Base-by-base conservation (phyloP, 2,797 vertebrate species). In the Taenioides sp. region DNA sequence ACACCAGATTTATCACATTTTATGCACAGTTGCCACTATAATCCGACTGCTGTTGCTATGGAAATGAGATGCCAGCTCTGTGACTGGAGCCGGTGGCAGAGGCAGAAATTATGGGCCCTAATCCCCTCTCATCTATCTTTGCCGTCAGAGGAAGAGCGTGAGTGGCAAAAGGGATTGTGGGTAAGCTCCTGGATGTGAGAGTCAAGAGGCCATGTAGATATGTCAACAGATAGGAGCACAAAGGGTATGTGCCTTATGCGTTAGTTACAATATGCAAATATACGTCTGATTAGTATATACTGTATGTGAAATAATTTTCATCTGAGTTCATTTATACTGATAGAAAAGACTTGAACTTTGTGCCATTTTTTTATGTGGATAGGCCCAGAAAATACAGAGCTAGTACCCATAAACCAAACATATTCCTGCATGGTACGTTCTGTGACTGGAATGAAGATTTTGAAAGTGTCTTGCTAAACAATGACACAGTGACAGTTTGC, bases 21-120 rank as follows among this genome's bases (percentile, higher is more conserved):
- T 73, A 74, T 77, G 83, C 77, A 73, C 70, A 75, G 74, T 84
- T 78, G 73, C n/a, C 17, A 70, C 71, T 69, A 69, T 86, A 81
- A 88, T 89, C 78, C 85, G 71, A 76, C 71, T 79, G 75, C 84
- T 77, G 80, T 88, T 85, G 83, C 84, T 80, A 88, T 85, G 78
- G 81, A 78, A 87, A 91, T 89, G 72, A 84, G 77, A 81, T 76
- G 80, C 84, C 67, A 73, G 72, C 65, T 75, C 73, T 67, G 77
- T 76, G 84, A 84, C 86, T 71, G 67, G 65, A 74, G 78, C 78
- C 69, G 78, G 74, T 81, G 76, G 83, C 82, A 80, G 78, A 80
- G 72, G 63, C 72, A 80, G 67, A 86, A 87, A 86, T 85, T 72
- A 88, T 73, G 75, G 76, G 80, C 81, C 80, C 80, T 84, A 75